Base-by-base conservation (phyloP, 2,888 invertebrate genomes). In the Gerosis bhagava region DNA sequence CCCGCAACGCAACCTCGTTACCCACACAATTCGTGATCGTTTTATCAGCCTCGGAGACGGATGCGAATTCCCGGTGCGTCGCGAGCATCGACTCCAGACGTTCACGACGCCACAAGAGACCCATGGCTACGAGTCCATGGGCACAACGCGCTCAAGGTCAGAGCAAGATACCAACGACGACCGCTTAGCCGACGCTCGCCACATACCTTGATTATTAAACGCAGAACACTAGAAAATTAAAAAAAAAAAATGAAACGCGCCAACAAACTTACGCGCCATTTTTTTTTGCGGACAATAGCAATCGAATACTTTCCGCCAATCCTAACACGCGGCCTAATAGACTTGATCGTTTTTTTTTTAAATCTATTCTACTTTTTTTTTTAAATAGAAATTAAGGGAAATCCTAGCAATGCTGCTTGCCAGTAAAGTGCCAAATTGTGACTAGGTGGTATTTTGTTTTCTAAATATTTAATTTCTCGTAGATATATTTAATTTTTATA, bases 1-100 rank as follows among this genome's bases (percentile, higher is more conserved):
- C 28, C 35, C 28, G 35, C 44, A 28, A 35, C 31, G 37, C 48
- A 25, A 42, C 46, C 36, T 47, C 41, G 19, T 19, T 6, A 40
- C 42, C 39, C 39, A 35, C 34, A 77, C 83, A 63, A 53, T 28
- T 55, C 49, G 60, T 66, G 50, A 58, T 71, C 65, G 61, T 82
- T 73, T 77, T 70, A 89, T 79, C 93, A 97, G 97, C 94, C 91
- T 94, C 90, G 96, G 97, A 86, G 96, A 97, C 90, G 97, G 97
- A 89, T 92, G 95, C 86, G 92, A 92, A 87, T 97, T 91, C 91
- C 95, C 95, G 67, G 95, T 95, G 79, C 93, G 94, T 70, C 92
- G 93, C 69, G 94, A 94, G 81, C 89, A 89, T 67, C 86, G 83
- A 64, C 77, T 86, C 55, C 83, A 83, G 77, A 79, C 86, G 53